Evolutionary conservation across 1,140 invertebrate genomes (phyloP).

Genomic region (Condylostylus longicornis): DNA sequence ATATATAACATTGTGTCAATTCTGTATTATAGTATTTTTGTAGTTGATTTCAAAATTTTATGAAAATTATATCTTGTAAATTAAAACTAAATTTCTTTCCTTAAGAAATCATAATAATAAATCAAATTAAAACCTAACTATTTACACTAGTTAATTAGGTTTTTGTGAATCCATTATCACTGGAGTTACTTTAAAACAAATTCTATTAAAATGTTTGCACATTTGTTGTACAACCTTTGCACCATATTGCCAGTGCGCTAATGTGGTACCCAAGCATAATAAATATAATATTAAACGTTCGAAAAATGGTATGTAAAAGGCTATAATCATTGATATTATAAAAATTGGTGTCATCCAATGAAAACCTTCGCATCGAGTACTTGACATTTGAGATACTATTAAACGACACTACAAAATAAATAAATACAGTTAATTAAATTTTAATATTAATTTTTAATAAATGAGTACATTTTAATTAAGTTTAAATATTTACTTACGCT

Average conservation of each 20-base stretch:
- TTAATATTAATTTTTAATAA: background rate
- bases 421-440: background rate
- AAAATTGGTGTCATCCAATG: constrained; percentile 71
- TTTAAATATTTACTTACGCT: constrained; percentile 53
- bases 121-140: no score
- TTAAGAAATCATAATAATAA: no score
- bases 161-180: no score
- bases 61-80: no score
- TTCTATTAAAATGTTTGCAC: constrained; percentile 29
- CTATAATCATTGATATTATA: constrained; percentile 35
- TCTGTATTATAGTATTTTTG: no score
- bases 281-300: constrained; percentile 60
- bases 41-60: no score
- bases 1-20: no score
- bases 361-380: constrained; percentile 66
- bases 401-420: constrained; percentile 62
- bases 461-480: background rate
- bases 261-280: constrained; percentile 50
- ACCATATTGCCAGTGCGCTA: constrained; percentile 83
- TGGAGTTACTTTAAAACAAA: constrained; percentile 27
- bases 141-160: no score
- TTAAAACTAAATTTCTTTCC: no score
- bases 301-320: constrained; percentile 41
- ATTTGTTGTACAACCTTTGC: constrained; percentile 54
- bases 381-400: constrained; percentile 95